phyloP scores from a whole-genome alignment of 2,888 invertebrate genomes.

The Drosophila anomelani region DNA sequence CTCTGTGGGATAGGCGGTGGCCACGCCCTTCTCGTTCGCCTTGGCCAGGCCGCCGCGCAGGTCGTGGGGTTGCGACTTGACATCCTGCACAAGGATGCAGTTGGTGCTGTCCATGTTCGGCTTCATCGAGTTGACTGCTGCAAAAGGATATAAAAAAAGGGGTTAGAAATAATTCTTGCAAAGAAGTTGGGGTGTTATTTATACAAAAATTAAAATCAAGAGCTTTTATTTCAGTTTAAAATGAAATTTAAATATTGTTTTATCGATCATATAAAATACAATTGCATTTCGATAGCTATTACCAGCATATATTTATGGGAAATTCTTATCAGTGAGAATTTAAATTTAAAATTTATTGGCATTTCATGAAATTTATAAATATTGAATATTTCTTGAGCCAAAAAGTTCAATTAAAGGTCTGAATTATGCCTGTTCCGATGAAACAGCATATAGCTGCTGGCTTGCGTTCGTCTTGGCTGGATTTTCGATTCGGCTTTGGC shows the following conservation, averaged over 20 bases:
- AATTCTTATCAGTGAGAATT: neutral
- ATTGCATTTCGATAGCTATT: neutral
- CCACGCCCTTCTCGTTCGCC: slow-evolving; percentile 74
- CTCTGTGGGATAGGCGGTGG: slow-evolving; percentile 89
- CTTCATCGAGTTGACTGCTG: slow-evolving; percentile 96
- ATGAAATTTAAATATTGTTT: too few species aligned
- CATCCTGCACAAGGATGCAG: slow-evolving; percentile 94
- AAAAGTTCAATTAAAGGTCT: slow-evolving; percentile 19
- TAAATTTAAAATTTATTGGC: neutral
- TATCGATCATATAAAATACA: too few species aligned
- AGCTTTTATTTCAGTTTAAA: too few species aligned
- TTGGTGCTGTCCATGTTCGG: slow-evolving; percentile 94
- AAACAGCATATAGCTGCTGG: slow-evolving; percentile 6
- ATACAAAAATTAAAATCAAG: too few species aligned
- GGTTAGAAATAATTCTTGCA: neutral
- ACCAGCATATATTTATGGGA: neutral
- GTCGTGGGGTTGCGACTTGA: slow-evolving; percentile 92
- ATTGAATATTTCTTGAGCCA: neutral
- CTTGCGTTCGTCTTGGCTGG: slow-evolving; percentile 29
- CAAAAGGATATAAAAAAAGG: slow-evolving; percentile 84
- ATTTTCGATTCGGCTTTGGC: slow-evolving; percentile 51
- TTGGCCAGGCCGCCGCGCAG: slow-evolving; percentile 89
- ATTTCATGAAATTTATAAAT: neutral
- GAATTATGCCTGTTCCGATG: slow-evolving; percentile 23
- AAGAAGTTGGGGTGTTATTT: neutral